Evolutionary conservation across 2,797 vertebrate genomes (phyloP).

Genomic region (Morus bassanus): DNA sequence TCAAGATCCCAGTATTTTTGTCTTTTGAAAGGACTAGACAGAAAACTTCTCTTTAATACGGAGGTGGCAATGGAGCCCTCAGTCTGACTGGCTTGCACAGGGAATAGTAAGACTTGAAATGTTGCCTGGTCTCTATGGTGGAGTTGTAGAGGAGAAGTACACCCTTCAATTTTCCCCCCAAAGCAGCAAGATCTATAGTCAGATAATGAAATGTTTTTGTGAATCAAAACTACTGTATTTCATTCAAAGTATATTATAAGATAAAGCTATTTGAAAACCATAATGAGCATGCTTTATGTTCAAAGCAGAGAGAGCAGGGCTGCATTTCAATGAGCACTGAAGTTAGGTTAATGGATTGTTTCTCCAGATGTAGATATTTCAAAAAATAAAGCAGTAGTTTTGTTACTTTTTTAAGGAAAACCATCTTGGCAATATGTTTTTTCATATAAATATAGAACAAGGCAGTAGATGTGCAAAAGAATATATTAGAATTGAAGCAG

Average conservation of each 20-base stretch:
- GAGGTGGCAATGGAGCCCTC: background rate
- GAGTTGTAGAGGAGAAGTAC: constrained; percentile 23
- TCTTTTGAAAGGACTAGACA: background rate
- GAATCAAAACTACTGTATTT: constrained; percentile 39
- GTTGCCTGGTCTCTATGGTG: background rate
- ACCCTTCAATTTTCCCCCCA: background rate
- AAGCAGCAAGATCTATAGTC: constrained; percentile 31
- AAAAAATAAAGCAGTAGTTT: background rate
- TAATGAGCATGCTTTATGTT: constrained; percentile 19
- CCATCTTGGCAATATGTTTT: background rate
- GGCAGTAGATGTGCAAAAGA: background rate
- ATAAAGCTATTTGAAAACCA: constrained; percentile 36
- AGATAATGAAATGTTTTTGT: constrained; percentile 57
- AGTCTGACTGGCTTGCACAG: background rate
- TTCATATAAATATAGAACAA: background rate
- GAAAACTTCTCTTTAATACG: background rate
- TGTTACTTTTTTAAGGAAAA: background rate
- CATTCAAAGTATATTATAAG: constrained; percentile 19
- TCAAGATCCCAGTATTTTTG: background rate
- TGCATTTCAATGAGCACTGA: background rate
- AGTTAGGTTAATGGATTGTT: constrained; percentile 10
- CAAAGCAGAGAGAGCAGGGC: background rate
- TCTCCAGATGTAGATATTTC: constrained; percentile 9
- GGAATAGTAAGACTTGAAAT: background rate
- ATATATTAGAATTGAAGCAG: background rate